Base-by-base conservation (phyloP, 2,888 invertebrate genomes). In the Dynastes grantii region DNA sequence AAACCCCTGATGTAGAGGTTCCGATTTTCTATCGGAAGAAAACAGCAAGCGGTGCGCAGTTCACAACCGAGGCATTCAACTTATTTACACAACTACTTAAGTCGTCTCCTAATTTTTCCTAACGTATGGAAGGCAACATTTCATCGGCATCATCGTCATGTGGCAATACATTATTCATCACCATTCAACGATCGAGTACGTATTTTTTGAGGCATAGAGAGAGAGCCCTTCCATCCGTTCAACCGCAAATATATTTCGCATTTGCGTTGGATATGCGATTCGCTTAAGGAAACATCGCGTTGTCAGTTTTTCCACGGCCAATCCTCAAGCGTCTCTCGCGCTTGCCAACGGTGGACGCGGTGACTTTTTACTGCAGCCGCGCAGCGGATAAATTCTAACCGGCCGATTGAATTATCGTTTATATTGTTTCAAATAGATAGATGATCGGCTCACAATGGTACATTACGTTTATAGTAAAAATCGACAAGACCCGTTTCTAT, bases 361-460 rank as follows among this genome's bases (percentile, higher is more conserved):
- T 55, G 55, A 8, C 55, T 55, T 22, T 22, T 45, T 76, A 49
- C 45, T 76, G 61, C 76, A 2, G 76, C 63, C 63, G 63, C 63
- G 63, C 63, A 63, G 63, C 76, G 76, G 76, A 76, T 77, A 70
- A 77, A 68, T 37, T 70, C 70, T 61, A 61, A 55, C 67, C 68
- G 55, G 55, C 67, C 70, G 77, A 77, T 77, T 77, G 77, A 77
- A 70, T 77, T 77, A 77, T 77, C 51, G 77, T 45, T 49, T 68
- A 77, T 77, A 77, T 77, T 77, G 77, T 77, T 68, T 77, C 16
- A 67, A 58, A 49, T 55, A 55, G 58, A 61, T 58, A 45, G 45
- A 45, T 45, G 45, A 11, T 11, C 45, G n/a, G 40, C 37, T 45
- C 40, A 70, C 77, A 70, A 77, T 61, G 68, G 58, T 13, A 63